Conservation (phyloP, 2,888 invertebrate species). For the Temnothorax ravouxi region DNA sequence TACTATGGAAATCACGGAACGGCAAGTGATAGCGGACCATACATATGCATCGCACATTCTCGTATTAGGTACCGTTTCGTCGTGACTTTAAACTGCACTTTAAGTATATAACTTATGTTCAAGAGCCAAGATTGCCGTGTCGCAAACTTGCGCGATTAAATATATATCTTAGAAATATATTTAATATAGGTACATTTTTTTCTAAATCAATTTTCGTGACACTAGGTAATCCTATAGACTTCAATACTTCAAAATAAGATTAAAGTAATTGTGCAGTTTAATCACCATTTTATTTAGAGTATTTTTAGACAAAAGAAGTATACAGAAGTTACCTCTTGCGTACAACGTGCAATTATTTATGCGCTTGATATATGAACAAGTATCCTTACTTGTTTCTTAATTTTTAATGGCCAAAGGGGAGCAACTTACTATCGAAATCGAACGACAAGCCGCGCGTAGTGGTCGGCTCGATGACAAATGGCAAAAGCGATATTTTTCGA, state of each 20-base stretch:
- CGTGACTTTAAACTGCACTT: no score
- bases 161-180: no score
- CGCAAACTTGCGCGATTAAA: no score
- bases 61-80: no score
- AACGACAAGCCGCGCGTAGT: slow-evolving; percentile 50
- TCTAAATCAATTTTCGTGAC: no score
- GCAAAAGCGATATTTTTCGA: slow-evolving; percentile 69
- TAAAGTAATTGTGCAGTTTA: slow-evolving; percentile 2
- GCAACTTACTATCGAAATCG: slow-evolving; percentile 71
- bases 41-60: no score
- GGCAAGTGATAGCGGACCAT: no score
- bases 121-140: no score
- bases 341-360: slow-evolving; percentile 39
- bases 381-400: slow-evolving; percentile 36
- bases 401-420: slow-evolving; percentile 45
- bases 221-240: no score
- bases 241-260: not conserved
- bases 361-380: not conserved
- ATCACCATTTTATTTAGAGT: slow-evolving; percentile 12
- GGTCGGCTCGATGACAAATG: slow-evolving; percentile 71
- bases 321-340: not conserved
- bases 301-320: not conserved
- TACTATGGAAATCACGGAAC: no score
- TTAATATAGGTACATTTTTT: no score
- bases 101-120: no score